Base-by-base conservation (phyloP, 1,140 invertebrate species). In the Leptinotarsa texana region DNA sequence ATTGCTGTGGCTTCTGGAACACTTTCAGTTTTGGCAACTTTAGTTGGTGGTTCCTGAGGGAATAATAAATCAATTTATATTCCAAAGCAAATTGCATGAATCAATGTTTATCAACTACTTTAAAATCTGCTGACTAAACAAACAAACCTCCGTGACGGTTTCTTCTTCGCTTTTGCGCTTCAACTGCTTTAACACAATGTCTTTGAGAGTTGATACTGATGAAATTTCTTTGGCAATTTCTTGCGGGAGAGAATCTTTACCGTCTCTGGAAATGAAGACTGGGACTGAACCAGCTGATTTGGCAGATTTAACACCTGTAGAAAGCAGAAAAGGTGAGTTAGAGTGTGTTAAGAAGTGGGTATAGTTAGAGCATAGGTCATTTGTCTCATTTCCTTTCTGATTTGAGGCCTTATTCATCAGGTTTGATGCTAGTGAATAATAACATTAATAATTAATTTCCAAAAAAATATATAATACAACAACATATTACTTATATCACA, bases 251-350 rank as follows among this genome's bases (percentile, higher is more conserved):
- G 89, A 85, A 1, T 88, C 89, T 84, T 96, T 96, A 42, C 94
- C 95, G 73, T 94, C 91, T 63, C 96, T 90, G 68, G 89, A 85
- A 0, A 96, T 89, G 21, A 98, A 80, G 3, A 90, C 86, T 24
- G 89, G 86, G 51, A 89, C 86, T 67, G 96, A 79, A 11, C 94
- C 95, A 2, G 93, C 93, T 63, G 87, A 85, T 47, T 88, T 88
- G 4, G 95, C 95, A 79, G 96, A 95, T 82, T 90, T 88, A 0
- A 92, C 95, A 87, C 97, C 95, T 83, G 62, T 18, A 57, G n/a
- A 42, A 42, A 42, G 33, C 33, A 42, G 33, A 42, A 6, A 33
- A 33, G 8, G 8, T 42, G 8, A 42, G 8, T 42, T 42, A 42
- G 11, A 42, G 33, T 42, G 33, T 42, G 11, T 42, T 42, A 42